Evolutionary conservation across 1,140 invertebrate species (phyloP).

Genomic region (Pseudomyrmex concolor): DNA sequence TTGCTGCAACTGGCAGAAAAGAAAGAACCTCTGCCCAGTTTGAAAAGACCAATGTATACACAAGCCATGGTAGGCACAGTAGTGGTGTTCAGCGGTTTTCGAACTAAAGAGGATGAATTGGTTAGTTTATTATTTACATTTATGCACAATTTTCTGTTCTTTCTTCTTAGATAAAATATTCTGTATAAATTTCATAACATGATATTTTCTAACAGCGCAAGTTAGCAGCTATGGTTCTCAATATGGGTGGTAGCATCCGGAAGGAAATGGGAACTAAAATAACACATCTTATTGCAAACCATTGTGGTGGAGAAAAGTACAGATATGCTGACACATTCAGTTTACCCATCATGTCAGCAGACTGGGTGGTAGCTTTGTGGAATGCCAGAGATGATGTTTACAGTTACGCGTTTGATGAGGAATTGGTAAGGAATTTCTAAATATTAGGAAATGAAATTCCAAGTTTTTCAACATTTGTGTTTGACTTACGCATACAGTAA

Average conservation of each 20-base stretch:
- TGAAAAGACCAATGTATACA: slow-evolving; percentile 93
- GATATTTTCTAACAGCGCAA: slow-evolving; percentile 87
- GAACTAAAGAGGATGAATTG: slow-evolving; percentile 92
- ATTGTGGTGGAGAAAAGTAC: slow-evolving; percentile 94
- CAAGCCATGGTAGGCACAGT: slow-evolving; percentile 93
- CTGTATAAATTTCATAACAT: slow-evolving; percentile 43
- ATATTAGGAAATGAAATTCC: not conserved
- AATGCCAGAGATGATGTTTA: slow-evolving; percentile 89
- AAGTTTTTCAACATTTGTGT: not conserved
- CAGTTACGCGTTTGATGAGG: slow-evolving; percentile 87
- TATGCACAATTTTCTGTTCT: not conserved
- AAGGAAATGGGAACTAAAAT: slow-evolving; percentile 94
- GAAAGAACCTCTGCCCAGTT: slow-evolving; percentile 89
- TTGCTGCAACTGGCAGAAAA: slow-evolving; percentile 90
- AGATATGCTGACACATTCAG: slow-evolving; percentile 94
- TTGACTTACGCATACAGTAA: no score
- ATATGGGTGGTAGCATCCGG: slow-evolving; percentile 97
- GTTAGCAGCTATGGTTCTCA: slow-evolving; percentile 94
- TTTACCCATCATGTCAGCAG: slow-evolving; percentile 93
- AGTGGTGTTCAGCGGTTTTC: slow-evolving; percentile 95
- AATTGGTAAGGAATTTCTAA: slow-evolving; percentile 85
- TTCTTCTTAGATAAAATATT: slow-evolving; percentile 9
- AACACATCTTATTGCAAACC: slow-evolving; percentile 96
- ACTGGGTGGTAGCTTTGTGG: slow-evolving; percentile 96
- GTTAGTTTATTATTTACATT: slow-evolving; percentile 85